A percentile compares a stretch with the other conserved stretches of the same genome.
Conservation (phyloP, 1,140 invertebrate species). For the Ceratoteleas bidentatus region DNA sequence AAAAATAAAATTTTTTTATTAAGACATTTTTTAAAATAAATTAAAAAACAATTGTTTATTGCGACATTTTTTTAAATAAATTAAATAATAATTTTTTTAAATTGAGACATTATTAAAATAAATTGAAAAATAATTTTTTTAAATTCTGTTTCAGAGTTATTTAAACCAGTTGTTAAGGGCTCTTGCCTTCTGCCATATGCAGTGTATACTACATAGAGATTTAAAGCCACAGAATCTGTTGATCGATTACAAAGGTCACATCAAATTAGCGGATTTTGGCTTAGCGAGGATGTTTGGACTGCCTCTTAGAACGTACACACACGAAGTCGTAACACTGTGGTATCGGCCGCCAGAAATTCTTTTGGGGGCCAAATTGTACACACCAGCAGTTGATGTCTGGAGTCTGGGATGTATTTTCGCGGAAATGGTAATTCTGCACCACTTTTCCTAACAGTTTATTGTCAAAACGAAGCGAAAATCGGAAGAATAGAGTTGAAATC, state of each 20-base stretch:
- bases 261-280: slow-evolving; percentile 96
- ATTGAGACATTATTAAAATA: too few species aligned
- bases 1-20: too few species aligned
- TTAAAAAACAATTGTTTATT: too few species aligned
- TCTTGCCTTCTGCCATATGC: slow-evolving; percentile 95
- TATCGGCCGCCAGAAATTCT: slow-evolving; percentile 98
- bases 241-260: slow-evolving; percentile 88
- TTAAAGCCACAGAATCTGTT: slow-evolving; percentile 96
- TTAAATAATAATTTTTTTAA: too few species aligned
- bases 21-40: too few species aligned
- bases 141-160: slow-evolving; percentile 86
- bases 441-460: too few species aligned
- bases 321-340: slow-evolving; percentile 98
- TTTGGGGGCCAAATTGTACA: slow-evolving; percentile 94
- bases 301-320: slow-evolving; percentile 92
- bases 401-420: slow-evolving; percentile 97
- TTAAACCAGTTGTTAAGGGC: slow-evolving; percentile 94
- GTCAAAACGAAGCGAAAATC: too few species aligned
- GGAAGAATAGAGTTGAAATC: too few species aligned
- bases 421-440: slow-evolving; percentile 95
- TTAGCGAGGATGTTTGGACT: slow-evolving; percentile 91
- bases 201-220: slow-evolving; percentile 93
- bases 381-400: slow-evolving; percentile 96
- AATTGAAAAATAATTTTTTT: too few species aligned
- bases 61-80: too few species aligned